Base-by-base conservation (phyloP, 2,888 invertebrate genomes). In the Polyommatus iphigenia region DNA sequence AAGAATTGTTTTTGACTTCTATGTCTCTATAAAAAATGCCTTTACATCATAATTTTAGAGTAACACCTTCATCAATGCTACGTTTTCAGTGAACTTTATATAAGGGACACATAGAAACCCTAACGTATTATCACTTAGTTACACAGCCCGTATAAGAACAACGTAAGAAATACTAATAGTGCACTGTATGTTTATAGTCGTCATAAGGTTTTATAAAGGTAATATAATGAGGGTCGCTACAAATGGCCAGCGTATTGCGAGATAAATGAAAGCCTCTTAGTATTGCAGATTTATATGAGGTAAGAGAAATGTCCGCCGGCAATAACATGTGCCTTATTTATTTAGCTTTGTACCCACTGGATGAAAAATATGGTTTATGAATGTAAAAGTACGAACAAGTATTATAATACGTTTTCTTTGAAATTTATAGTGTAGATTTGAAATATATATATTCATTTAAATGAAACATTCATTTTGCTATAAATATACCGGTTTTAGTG, bases 271-370 rank as follows among this genome's bases (percentile, higher is more conserved):
- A 67, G 13, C 67, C 18, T 67, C 67, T 67, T 67, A 67, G 67
- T 67, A 67, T 67, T 67, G 67, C 67, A 67, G 67, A 67, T 67
- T 67, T 67, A 32, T 67, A 32, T 15, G 29, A 67, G 67, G 67
- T 67, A 67, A 32, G 67, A 67, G 24, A 67, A 67, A 67, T 67
- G 29, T 29, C 67, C 67, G 15, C 24, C 62, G 24, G 62, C 5
- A 67, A 67, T 32, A 67, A 32, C 15, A 67, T 67, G 67, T 67
- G 32, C 67, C 67, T 67, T 67, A 67, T 67, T 67, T 32, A 67
- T 67, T 67, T 67, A 67, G 67, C 67, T 67, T 32, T 67, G 29
- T 29, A 13, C 29, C 13, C 10, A 2, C 29, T 6, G 15, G 6
- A 67, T 67, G 67, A 67, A 15, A 67, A 29, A 32, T 67, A 15